These are phyloP conservation scores for Phortica variegata DNA, from an alignment of 1,140 invertebrate genomes.

Conservation along the genomic window DNA sequence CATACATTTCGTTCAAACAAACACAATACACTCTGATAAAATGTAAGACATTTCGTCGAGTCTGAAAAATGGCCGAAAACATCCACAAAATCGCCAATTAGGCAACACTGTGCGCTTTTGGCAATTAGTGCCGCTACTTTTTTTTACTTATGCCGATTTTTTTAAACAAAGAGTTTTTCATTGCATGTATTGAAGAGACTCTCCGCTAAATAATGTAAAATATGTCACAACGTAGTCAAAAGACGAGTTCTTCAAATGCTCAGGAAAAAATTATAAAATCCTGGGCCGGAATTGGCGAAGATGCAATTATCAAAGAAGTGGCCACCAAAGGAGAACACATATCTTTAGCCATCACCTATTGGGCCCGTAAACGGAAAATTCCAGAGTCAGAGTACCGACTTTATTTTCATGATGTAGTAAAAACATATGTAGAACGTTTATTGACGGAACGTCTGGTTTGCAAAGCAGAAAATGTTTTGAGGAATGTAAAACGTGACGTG, in stretches of 20 bases:
- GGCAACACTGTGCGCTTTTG: too few species aligned
- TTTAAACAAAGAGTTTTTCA: too few species aligned
- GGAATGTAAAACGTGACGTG: slow-evolving; percentile 43
- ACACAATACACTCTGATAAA: too few species aligned
- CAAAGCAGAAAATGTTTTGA: slow-evolving; percentile 49
- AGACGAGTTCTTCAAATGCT: slow-evolving; percentile 34
- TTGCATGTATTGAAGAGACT: too few species aligned
- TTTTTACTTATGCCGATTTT: too few species aligned
- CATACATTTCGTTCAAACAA: too few species aligned
- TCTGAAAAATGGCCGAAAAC: too few species aligned
- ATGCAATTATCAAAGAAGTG: slow-evolving; percentile 49
- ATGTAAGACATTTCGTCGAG: too few species aligned
- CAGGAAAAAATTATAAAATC: slow-evolving; percentile 48
- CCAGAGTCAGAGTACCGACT: slow-evolving; percentile 34
- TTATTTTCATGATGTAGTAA: slow-evolving; percentile 48
- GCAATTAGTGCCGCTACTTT: too few species aligned
- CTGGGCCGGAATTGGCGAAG: slow-evolving; percentile 46
- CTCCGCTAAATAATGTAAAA: too few species aligned
- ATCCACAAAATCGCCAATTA: too few species aligned
- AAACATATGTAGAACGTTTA: slow-evolving; percentile 48
- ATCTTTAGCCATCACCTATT: slow-evolving; percentile 43
- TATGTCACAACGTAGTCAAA: background rate
- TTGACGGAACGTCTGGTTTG: slow-evolving; percentile 47
- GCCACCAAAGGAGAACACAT: slow-evolving; percentile 55
- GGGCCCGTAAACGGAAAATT: slow-evolving; percentile 41